phyloP scores from a whole-genome alignment of 2,113 vertebrate genomes.

The Recurvirostra avosetta region DNA sequence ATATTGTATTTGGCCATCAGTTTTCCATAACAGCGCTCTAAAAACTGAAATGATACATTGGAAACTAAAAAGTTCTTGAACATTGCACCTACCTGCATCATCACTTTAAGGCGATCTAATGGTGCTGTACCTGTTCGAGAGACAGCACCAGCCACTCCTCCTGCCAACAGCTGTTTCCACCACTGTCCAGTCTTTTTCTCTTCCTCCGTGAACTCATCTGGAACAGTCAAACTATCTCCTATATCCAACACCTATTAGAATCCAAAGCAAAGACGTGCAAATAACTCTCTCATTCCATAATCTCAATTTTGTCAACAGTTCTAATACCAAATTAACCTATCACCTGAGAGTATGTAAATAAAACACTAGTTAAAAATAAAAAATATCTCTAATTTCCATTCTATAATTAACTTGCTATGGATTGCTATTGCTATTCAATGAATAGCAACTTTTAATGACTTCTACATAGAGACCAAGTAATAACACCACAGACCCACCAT shows the following conservation, averaged over 20 bases:
- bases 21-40: not conserved
- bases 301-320: not conserved
- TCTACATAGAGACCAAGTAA: not conserved
- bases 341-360: not conserved
- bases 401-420: not conserved
- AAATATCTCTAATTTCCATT: not conserved
- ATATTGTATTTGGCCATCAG: not conserved
- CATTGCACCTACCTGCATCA: slow-evolving; percentile 87
- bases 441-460: not conserved
- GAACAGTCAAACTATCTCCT: slow-evolving; percentile 89
- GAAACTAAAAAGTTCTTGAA: not conserved
- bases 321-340: not conserved
- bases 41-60: not conserved
- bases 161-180: slow-evolving; percentile 91
- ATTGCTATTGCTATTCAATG: not conserved
- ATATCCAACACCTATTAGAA: slow-evolving; percentile 88
- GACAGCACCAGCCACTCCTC: slow-evolving; percentile 86
- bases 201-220: slow-evolving; percentile 93
- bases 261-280: slow-evolving; percentile 12
- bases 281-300: not conserved
- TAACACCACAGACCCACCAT: slow-evolving; percentile 64
- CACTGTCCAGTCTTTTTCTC: slow-evolving; percentile 88
- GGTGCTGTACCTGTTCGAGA: slow-evolving; percentile 92
- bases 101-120: slow-evolving; percentile 90
- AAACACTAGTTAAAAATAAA: not conserved